These are phyloP conservation scores for Charanyca ferruginea DNA, from an alignment of 2,888 invertebrate genomes.

Conservation along the genomic window DNA sequence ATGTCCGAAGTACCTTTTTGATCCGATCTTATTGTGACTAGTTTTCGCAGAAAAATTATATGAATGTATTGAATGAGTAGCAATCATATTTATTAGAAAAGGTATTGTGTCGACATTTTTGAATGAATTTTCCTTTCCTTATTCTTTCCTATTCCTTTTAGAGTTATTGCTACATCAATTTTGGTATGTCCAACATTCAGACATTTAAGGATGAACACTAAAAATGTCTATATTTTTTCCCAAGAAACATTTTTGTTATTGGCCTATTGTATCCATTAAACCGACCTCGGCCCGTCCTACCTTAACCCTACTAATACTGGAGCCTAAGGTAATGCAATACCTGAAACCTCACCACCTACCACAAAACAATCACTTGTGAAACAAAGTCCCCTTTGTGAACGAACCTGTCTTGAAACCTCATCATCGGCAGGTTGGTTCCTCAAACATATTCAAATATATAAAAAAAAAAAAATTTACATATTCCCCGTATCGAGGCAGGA, in stretches of 20 bases:
- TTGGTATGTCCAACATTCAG: background rate
- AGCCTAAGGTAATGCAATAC: background rate
- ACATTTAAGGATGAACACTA: conserved; percentile 1
- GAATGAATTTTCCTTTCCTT: background rate
- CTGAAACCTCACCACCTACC: background rate
- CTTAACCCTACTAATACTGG: background rate
- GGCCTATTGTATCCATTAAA: too few relatives aligned
- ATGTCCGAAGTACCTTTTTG: conserved; percentile 43
- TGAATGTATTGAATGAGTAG: background rate
- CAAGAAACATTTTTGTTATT: background rate
- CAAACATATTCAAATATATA: conserved; percentile 67
- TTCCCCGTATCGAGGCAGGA: conserved; percentile 72
- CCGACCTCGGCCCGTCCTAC: background rate
- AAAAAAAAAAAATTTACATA: conserved; percentile 80
- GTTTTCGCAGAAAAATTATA: conserved; percentile 14
- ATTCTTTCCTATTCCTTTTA: too few relatives aligned
- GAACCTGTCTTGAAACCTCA: conserved; percentile 61
- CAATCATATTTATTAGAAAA: background rate
- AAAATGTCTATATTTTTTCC: background rate
- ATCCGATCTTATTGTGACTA: conserved; percentile 16
- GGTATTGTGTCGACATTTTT: background rate
- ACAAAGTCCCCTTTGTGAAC: conserved; percentile 26
- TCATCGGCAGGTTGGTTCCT: conserved; percentile 66
- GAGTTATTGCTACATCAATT: conserved; percentile 1
- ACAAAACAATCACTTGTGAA: conserved; percentile 18